These are phyloP conservation scores for Struthidea cinerea DNA, from an alignment of 2,113 vertebrate genomes.

Conservation along the genomic window DNA sequence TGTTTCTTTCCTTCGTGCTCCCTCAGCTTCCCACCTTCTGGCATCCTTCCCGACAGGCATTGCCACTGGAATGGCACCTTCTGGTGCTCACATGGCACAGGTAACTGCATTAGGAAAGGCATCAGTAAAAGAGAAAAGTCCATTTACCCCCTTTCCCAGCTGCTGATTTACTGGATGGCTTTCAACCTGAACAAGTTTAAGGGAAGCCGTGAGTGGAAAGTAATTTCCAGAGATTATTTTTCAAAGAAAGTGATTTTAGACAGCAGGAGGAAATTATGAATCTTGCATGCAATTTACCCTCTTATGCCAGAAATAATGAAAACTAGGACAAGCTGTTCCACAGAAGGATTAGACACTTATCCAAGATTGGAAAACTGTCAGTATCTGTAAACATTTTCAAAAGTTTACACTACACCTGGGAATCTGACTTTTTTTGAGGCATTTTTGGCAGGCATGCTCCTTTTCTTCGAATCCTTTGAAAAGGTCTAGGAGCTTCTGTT, in stretches of 20 bases:
- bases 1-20: not conserved
- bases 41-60: not conserved
- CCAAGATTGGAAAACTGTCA: conserved; percentile 4
- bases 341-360: conserved; percentile 4
- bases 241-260: conserved; percentile 5
- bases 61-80: not conserved
- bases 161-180: not conserved
- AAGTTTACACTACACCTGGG: not conserved
- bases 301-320: not conserved
- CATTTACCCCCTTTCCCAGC: not conserved
- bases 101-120: not conserved
- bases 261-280: conserved; percentile 12
- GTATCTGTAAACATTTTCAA: conserved; percentile 22
- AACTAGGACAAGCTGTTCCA: not conserved
- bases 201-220: not conserved
- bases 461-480: not conserved
- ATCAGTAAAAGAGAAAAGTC: not conserved
- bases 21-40: not conserved
- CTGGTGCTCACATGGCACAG: not conserved
- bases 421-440: not conserved
- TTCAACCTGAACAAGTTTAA: not conserved
- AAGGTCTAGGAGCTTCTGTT: not conserved
- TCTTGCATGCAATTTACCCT: conserved; percentile 17
- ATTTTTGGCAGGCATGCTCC: not conserved
- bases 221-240: conserved; percentile 26